These are phyloP conservation scores for Melanostoma scalare DNA, from an alignment of 2,888 invertebrate species.

Conservation along the genomic window DNA sequence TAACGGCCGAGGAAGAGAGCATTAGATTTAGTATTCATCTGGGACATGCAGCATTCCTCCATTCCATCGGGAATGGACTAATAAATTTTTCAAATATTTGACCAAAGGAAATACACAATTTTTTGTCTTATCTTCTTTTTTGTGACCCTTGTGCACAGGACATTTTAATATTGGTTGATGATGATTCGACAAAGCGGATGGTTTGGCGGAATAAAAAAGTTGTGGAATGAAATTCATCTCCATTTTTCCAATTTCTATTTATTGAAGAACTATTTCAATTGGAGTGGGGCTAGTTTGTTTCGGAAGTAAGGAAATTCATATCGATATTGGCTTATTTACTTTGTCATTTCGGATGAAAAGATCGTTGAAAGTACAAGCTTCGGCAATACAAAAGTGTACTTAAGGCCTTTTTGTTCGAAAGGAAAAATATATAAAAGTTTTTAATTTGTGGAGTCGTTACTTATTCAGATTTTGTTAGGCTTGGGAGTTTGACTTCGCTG, in stretches of 20 bases:
- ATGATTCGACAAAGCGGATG: slow-evolving; percentile 17
- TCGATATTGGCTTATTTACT: slow-evolving; percentile 52
- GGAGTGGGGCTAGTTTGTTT: slow-evolving; percentile 30
- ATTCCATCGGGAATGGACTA: slow-evolving; percentile 35
- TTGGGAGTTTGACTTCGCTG: slow-evolving; percentile 40
- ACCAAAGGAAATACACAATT: slow-evolving; percentile 19
- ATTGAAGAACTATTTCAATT: slow-evolving; percentile 58
- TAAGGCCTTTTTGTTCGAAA: slow-evolving; percentile 33
- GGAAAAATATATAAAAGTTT: slow-evolving; percentile 42
- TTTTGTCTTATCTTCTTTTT: slow-evolving; percentile 11
- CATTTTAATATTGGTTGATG: slow-evolving; percentile 29
- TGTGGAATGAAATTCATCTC: slow-evolving; percentile 49
- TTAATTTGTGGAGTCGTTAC: slow-evolving; percentile 39
- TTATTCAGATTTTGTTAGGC: slow-evolving; percentile 63
- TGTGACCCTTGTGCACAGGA: slow-evolving; percentile 25
- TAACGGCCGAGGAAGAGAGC: neutral
- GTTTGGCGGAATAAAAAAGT: slow-evolving; percentile 14
- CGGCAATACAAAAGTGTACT: slow-evolving; percentile 50
- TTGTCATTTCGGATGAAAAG: slow-evolving; percentile 36
- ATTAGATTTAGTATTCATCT: slow-evolving; percentile 52
- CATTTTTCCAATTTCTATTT: slow-evolving; percentile 30
- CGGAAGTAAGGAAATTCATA: slow-evolving; percentile 27
- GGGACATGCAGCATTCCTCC: slow-evolving; percentile 16
- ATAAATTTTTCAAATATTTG: slow-evolving; percentile 54
- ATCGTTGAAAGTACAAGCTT: neutral